A percentile compares a stretch with the other conserved stretches of the same genome.
Evolutionary conservation across 2,113 vertebrate genomes (phyloP).

Genomic region (Mobula birostris): DNA sequence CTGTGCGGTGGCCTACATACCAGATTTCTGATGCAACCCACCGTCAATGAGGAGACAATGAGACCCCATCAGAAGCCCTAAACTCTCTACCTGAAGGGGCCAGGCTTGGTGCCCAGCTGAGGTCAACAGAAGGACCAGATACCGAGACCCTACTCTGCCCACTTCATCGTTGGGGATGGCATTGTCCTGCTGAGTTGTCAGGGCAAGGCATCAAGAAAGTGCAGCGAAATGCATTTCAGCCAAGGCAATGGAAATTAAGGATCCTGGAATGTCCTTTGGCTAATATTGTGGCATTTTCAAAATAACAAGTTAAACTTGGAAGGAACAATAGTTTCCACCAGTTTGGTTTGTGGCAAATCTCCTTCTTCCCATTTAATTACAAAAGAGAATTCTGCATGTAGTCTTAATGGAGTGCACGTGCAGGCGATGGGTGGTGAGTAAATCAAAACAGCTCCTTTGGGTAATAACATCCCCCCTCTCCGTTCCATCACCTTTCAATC

Average conservation of each 20-base stretch:
- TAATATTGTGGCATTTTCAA: not conserved
- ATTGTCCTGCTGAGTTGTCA: not conserved
- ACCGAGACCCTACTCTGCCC: not conserved
- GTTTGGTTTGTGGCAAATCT: not conserved
- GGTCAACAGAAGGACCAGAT: not conserved
- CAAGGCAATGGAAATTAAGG: not conserved
- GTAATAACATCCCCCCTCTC: no score
- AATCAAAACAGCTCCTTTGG: not conserved
- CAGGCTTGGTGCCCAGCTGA: not conserved
- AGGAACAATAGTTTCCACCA: not conserved
- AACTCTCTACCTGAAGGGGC: no score
- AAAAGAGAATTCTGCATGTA: not conserved
- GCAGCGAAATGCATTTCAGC: not conserved
- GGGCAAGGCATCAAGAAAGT: not conserved
- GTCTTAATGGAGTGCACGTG: not conserved
- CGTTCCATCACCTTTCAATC: no score
- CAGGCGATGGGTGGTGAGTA: not conserved
- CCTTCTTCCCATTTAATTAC: not conserved
- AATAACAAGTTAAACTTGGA: conserved; percentile 15
- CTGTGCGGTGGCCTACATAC: no score
- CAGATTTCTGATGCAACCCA: no score
- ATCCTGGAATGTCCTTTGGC: not conserved
- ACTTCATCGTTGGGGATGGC: not conserved
- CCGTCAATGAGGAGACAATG: not conserved
- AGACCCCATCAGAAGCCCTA: no score